A percentile compares a stretch with the other conserved stretches of the same genome.
phyloP scores from a whole-genome alignment of 2,797 vertebrate genomes.

The Salarias fasciatus region DNA sequence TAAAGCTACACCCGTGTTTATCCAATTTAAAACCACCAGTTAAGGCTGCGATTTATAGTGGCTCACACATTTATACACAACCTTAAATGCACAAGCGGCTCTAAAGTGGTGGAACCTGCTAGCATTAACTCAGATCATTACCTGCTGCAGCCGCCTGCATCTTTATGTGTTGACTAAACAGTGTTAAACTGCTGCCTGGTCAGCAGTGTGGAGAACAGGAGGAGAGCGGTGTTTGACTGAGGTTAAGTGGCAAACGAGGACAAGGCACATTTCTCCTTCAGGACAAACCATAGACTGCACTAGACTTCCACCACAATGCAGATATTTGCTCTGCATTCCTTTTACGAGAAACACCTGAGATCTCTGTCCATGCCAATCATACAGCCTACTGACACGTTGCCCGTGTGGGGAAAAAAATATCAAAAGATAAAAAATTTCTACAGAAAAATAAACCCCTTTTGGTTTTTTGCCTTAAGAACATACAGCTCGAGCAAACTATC shows the following conservation, averaged over 20 bases:
- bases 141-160: constrained; percentile 20
- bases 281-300: constrained; percentile 26
- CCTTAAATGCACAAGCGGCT: neutral
- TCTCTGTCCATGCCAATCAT: neutral
- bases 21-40: too few relatives aligned
- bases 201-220: constrained; percentile 22
- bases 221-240: constrained; percentile 20
- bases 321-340: constrained; percentile 12
- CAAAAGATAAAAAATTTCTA: neutral
- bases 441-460: neutral
- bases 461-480: neutral
- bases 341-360: neutral
- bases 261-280: constrained; percentile 28
- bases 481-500: neutral
- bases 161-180: constrained; percentile 46
- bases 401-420: neutral
- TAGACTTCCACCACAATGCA: constrained; percentile 1
- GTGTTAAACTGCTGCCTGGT: constrained; percentile 15
- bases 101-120: neutral
- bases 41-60: too few relatives aligned
- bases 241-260: constrained; percentile 37
- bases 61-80: too few relatives aligned
- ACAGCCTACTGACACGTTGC: neutral
- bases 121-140: constrained; percentile 13
- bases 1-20: too few relatives aligned